A percentile compares a stretch with the other conserved stretches of the same genome.
These are phyloP conservation scores for Eulithis prunata DNA, from an alignment of 2,888 invertebrate genomes.

Conservation along the genomic window DNA sequence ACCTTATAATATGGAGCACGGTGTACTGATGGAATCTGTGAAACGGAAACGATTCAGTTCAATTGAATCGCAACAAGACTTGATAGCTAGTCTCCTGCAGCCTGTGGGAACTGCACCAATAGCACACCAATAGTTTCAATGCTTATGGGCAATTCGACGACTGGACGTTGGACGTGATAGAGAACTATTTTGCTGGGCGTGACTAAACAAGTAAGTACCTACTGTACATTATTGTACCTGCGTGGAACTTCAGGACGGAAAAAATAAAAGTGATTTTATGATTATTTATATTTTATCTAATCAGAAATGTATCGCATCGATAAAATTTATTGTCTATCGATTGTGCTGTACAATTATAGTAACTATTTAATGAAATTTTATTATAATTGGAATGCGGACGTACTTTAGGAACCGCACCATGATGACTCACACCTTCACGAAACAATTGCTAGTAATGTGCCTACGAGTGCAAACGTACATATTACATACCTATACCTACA, in stretches of 20 bases:
- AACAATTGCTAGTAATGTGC: not conserved
- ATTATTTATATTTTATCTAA: not conserved
- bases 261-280: not conserved
- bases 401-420: not conserved
- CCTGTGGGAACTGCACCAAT: no score
- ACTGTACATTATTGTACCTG: not conserved
- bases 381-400: slow-evolving; percentile 18
- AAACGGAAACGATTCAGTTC: no score
- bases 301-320: slow-evolving; percentile 2
- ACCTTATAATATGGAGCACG: no score
- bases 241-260: slow-evolving; percentile 6
- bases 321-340: slow-evolving; percentile 10
- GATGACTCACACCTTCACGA: slow-evolving; percentile 2
- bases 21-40: no score
- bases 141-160: no score
- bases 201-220: slow-evolving; percentile 9
- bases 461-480: not conserved
- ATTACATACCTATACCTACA: no score
- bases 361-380: slow-evolving; percentile 5
- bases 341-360: not conserved
- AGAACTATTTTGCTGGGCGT: not conserved
- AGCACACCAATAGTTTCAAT: no score
- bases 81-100: no score
- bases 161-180: no score
- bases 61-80: no score